Conservation (phyloP, 2,113 vertebrate genomes). For the Guaruba guarouba region DNA sequence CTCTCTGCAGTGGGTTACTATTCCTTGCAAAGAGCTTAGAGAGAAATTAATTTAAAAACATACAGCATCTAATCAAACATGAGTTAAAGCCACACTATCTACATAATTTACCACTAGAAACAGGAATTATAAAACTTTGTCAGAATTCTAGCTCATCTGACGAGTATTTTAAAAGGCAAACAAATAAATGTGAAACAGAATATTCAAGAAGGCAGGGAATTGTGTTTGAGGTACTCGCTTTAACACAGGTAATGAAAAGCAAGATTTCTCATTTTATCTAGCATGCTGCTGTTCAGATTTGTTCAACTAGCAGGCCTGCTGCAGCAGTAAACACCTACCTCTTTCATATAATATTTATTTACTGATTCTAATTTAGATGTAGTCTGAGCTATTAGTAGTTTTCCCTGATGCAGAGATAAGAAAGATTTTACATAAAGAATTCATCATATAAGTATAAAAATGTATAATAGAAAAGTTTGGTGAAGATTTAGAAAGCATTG, state of each 20-base stretch:
- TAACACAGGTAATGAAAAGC: not conserved
- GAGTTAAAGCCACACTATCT: constrained; percentile 43
- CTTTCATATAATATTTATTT: not conserved
- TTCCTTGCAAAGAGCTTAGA: constrained; percentile 66
- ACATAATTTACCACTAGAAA: constrained; percentile 54
- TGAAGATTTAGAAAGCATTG: not conserved
- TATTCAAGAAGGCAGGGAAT: not conserved
- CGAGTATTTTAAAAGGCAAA: not conserved
- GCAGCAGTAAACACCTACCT: not conserved
- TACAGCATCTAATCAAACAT: constrained; percentile 67
- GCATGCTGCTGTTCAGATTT: not conserved
- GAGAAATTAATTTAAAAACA: constrained; percentile 75
- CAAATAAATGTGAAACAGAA: not conserved
- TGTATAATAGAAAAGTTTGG: not conserved
- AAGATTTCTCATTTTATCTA: constrained; percentile 10
- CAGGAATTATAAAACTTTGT: constrained; percentile 21
- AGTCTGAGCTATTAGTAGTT: not conserved
- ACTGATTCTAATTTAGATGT: not conserved
- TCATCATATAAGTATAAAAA: not conserved
- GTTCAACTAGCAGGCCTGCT: not conserved
- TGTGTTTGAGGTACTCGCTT: not conserved
- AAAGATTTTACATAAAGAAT: not conserved
- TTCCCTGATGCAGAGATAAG: not conserved
- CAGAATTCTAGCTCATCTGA: constrained; percentile 2
- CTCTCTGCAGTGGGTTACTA: constrained; percentile 75